Base-by-base conservation (phyloP, 1,140 invertebrate genomes). In the Chrysoperla carnea region DNA sequence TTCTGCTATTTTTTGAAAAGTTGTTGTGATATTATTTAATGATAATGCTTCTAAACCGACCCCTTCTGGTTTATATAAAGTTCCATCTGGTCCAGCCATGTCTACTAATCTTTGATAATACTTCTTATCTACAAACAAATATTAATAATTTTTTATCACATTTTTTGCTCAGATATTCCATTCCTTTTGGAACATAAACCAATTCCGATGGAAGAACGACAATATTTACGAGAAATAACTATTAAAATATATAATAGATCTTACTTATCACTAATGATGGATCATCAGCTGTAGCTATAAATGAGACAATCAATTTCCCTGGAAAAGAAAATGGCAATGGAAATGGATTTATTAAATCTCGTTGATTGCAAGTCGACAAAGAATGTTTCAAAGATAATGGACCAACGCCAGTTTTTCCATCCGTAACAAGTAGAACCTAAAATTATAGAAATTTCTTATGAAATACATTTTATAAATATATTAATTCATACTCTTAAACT, bases 311-410 rank as follows among this genome's bases (percentile, higher is more conserved):
- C 46, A 92, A 66, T 66, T 84, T 86, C 45, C 76, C 77, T 28
- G 84, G 83, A 62, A 84, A 89, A 9, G 76, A 66, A 59, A 89
- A 86, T 8, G 82, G 82, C 15, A 88, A 47, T 7, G 68, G 63
- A 55, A 82, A 77, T 45, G 66, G 63, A 49, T 65, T 66, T 15
- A 57, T 52, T 52, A 60, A 39, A 57, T 63, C 44, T 56, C 62
- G 53, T 60, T 57, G 56, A 54, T 67, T 48, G 52, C 53, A 15
- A 1, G 52, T 58, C 12, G 50, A 49, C 40, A 72, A 53, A 40
- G 68, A 72, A 47, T 67, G 61, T 29, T 61, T 63, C 13, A 78
- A 53, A 11, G 74, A 75, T 54, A 76, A 73, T 17, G 70, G 50
- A 29, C 81, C 81, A 43, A 78, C 64, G 13, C 79, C 78, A 46